phyloP scores from a whole-genome alignment of 1,140 invertebrate species.

The Diploscapter pachys region DNA sequence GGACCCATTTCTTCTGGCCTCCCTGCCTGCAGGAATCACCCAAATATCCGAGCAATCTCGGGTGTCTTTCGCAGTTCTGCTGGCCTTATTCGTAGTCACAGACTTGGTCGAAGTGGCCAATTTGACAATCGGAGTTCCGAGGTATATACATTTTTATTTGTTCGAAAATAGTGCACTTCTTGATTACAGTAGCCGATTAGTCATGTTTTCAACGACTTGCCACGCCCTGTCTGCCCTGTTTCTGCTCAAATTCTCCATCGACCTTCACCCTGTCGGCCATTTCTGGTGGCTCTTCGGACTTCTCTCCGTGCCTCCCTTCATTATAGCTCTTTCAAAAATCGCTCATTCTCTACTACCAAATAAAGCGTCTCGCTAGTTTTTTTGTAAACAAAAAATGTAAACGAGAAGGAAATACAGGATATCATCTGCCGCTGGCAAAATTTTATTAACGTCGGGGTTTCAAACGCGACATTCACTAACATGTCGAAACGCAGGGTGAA shows the following conservation, averaged over 20 bases:
- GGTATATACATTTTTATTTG: neutral
- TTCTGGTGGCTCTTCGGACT: constrained; percentile 35
- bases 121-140: constrained; percentile 25
- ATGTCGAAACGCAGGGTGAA: too few species aligned
- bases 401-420: too few species aligned
- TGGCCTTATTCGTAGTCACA: constrained; percentile 29
- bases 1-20: constrained; percentile 29
- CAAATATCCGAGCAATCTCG: constrained; percentile 14
- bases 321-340: neutral
- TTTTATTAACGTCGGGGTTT: too few species aligned
- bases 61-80: constrained; percentile 28
- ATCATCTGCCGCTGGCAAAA: too few species aligned
- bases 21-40: constrained; percentile 10
- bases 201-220: constrained; percentile 23
- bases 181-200: too few species aligned
- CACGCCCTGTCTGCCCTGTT: constrained; percentile 33
- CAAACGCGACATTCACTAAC: too few species aligned
- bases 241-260: constrained; percentile 37
- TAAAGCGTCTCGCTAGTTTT: too few species aligned
- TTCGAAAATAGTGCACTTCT: too few species aligned
- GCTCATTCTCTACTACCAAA: neutral
- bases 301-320: constrained; percentile 4
- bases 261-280: constrained; percentile 37
- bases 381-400: too few species aligned
- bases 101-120: constrained; percentile 37